Evolutionary conservation across 2,888 invertebrate genomes (phyloP).

Genomic region (Drosophila acutilabella): DNA sequence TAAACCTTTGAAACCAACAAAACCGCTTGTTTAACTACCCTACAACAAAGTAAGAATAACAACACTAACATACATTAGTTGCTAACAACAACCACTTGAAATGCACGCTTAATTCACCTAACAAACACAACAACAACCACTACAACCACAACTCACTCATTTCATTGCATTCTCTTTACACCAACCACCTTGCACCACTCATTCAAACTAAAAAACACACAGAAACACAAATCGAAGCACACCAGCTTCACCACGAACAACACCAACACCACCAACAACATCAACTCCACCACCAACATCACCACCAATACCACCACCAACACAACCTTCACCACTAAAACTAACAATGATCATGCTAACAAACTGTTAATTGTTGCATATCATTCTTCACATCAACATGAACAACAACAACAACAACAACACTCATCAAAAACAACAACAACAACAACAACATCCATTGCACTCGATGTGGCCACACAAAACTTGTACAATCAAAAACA

Average conservation of each 20-base stretch:
- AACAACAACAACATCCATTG: conserved; percentile 57
- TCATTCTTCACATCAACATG: conserved; percentile 81
- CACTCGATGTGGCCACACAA: conserved; percentile 80
- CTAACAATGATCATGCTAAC: conserved; percentile 79
- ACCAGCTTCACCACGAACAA: conserved; percentile 29
- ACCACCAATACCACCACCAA: conserved; percentile 44
- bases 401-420: conserved; percentile 61
- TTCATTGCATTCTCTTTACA: conserved; percentile 59
- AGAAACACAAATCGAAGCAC: conserved; percentile 46
- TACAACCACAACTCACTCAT: conserved; percentile 31
- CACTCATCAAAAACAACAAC: conserved; percentile 53
- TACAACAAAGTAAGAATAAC: conserved; percentile 2
- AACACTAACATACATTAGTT: conserved; percentile 32
- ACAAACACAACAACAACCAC: conserved; percentile 16
- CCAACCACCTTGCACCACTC: conserved; percentile 30
- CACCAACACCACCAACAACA: conserved; percentile 42
- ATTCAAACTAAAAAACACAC: conserved; percentile 43
- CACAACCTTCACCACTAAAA: conserved; percentile 56
- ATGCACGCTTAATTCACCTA: conserved; percentile 24
- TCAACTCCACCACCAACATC: conserved; percentile 35
- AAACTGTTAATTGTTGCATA: conserved; percentile 82
- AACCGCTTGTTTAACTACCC: conserved; percentile 4
- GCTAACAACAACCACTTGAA: conserved; percentile 31
- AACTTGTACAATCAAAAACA: conserved; percentile 81
- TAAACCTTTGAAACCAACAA: neutral